phyloP scores from a whole-genome alignment of 2,113 vertebrate species.

The Columbina picui region DNA sequence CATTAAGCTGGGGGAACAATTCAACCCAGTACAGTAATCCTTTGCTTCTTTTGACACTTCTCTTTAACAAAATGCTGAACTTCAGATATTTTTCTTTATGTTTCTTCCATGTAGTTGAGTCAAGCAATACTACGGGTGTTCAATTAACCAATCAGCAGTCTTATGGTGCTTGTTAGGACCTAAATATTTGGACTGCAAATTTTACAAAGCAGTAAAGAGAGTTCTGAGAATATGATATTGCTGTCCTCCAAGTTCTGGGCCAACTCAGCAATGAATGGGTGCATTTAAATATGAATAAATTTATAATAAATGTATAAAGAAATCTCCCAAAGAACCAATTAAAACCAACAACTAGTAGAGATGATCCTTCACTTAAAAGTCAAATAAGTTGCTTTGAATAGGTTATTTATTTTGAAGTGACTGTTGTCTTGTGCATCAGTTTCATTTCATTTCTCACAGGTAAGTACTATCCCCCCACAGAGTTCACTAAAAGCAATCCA shows the following conservation, averaged over 20 bases:
- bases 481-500: background rate
- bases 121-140: background rate
- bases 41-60: background rate
- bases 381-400: background rate
- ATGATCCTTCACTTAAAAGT: background rate
- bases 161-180: background rate
- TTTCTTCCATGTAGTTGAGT: background rate
- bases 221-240: background rate
- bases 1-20: background rate
- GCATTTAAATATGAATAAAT: conserved; percentile 16
- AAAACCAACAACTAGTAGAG: conserved; percentile 14
- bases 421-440: background rate
- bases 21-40: background rate
- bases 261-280: background rate
- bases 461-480: background rate
- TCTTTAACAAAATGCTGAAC: background rate
- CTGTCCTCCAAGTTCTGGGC: background rate
- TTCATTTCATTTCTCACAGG: conserved; percentile 1
- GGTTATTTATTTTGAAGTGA: background rate
- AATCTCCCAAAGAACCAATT: conserved; percentile 2
- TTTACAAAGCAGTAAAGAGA: background rate
- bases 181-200: conserved; percentile 2
- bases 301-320: background rate
- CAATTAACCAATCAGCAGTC: background rate
- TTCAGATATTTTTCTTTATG: background rate